phyloP scores from a whole-genome alignment of 2,113 vertebrate species.

The Malurus melanocephalus region DNA sequence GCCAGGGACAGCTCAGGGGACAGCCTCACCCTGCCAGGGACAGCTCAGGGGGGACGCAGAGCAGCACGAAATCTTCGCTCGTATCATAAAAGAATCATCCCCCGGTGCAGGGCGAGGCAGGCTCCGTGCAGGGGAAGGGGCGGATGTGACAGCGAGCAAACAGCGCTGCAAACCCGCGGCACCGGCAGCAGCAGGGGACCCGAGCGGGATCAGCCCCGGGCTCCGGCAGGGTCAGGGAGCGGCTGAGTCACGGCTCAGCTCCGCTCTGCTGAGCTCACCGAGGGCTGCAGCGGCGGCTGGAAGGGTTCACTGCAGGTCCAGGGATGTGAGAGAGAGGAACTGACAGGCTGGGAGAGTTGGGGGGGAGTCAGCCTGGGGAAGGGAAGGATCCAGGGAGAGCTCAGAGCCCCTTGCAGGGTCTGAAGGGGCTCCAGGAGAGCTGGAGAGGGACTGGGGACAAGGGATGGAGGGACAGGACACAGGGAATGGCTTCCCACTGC shows the following conservation, averaged over 20 bases:
- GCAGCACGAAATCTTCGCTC: not conserved
- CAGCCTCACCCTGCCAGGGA: not conserved
- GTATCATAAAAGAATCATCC: rapidly evolving
- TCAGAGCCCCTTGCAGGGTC: rapidly evolving
- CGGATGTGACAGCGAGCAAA: not conserved
- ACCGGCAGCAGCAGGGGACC: rapidly evolving
- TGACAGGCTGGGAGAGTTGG: not conserved
- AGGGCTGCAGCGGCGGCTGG: not conserved
- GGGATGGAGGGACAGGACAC: not conserved
- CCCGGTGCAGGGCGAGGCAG: rapidly evolving
- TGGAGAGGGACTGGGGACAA: not conserved
- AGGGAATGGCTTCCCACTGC: not conserved
- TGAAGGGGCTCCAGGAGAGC: not conserved
- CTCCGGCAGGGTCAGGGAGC: not conserved
- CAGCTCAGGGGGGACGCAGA: not conserved
- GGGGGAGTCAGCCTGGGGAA: not conserved
- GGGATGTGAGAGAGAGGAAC: rapidly evolving
- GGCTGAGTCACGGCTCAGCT: not conserved
- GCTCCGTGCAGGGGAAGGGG: rapidly evolving
- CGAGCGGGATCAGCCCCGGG: not conserved
- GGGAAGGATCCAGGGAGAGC: not conserved
- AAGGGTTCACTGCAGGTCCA: not conserved
- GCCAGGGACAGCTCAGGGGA: not conserved
- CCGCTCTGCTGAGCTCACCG: not conserved
- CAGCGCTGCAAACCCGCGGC: not conserved